Conservation (phyloP, 2,888 invertebrate species). For the Clusia tigrina region DNA sequence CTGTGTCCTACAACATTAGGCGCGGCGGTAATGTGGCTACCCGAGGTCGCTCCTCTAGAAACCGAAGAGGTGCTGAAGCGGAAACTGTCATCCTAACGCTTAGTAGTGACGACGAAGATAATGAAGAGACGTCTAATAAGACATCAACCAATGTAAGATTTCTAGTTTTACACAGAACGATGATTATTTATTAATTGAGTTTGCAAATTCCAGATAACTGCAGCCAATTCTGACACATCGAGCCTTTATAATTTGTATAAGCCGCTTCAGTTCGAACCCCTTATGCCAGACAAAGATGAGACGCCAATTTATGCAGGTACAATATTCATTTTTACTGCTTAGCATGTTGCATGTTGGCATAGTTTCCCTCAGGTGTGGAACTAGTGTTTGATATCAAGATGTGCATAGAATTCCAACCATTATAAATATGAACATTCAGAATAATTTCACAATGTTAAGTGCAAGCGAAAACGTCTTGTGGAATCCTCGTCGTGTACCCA, state of each 20-base stretch:
- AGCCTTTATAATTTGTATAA: conserved; percentile 32
- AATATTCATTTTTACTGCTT: conserved; percentile 24
- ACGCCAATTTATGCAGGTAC: conserved; percentile 54
- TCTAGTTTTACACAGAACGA: neutral
- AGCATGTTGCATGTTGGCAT: too few relatives aligned
- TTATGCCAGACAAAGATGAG: conserved; percentile 56
- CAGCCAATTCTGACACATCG: conserved; percentile 30
- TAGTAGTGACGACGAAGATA: conserved; percentile 73
- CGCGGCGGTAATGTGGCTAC: conserved; percentile 44
- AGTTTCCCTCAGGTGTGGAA: too few relatives aligned
- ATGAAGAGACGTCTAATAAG: conserved; percentile 52
- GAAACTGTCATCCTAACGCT: conserved; percentile 75
- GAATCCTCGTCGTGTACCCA: too few relatives aligned
- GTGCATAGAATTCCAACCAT: too few relatives aligned
- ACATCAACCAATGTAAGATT: conserved; percentile 47
- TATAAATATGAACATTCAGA: too few relatives aligned
- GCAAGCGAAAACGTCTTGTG: too few relatives aligned
- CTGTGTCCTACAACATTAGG: conserved; percentile 29
- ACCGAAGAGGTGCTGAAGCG: conserved; percentile 68
- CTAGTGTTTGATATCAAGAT: too few relatives aligned
- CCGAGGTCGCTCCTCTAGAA: conserved; percentile 62
- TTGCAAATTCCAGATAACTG: conserved; percentile 13
- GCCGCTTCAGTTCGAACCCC: conserved; percentile 57
- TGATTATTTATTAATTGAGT: neutral
- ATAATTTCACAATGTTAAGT: too few relatives aligned